phyloP scores from a whole-genome alignment of 2,888 invertebrate species.

The Tetranychus piercei region DNA sequence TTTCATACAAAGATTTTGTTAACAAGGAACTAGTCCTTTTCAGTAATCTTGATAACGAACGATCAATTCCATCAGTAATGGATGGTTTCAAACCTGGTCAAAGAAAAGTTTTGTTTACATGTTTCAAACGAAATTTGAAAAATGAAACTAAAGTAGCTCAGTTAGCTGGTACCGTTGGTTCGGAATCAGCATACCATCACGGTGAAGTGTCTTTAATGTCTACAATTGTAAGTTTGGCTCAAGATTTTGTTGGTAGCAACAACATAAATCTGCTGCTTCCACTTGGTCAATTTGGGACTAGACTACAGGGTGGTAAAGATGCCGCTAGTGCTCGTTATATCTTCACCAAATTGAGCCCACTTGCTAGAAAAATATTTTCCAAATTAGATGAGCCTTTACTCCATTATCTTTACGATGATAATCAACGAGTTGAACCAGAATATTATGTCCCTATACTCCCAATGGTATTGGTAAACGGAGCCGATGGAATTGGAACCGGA shows the following conservation, averaged over 20 bases:
- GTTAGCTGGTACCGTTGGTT: conserved; percentile 87
- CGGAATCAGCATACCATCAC: conserved; percentile 94
- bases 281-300: conserved; percentile 89
- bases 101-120: conserved; percentile 81
- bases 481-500: conserved; percentile 89
- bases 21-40: conserved; percentile 87
- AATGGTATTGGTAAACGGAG: conserved; percentile 88
- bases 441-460: conserved; percentile 89
- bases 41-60: conserved; percentile 82
- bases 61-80: conserved; percentile 56
- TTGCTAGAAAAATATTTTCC: conserved; percentile 68
- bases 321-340: conserved; percentile 94
- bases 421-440: conserved; percentile 76
- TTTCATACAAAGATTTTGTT: conserved; percentile 74
- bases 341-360: conserved; percentile 62
- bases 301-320: conserved; percentile 76
- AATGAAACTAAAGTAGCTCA: conserved; percentile 92
- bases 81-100: conserved; percentile 93
- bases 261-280: conserved; percentile 88
- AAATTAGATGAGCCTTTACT: conserved; percentile 71
- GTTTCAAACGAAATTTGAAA: conserved; percentile 86
- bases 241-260: conserved; percentile 94
- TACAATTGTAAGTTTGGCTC: conserved; percentile 91
- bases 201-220: conserved; percentile 81
- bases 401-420: conserved; percentile 76